phyloP scores from a whole-genome alignment of 2,797 vertebrate species.

The Dendrocincla tyrannina region DNA sequence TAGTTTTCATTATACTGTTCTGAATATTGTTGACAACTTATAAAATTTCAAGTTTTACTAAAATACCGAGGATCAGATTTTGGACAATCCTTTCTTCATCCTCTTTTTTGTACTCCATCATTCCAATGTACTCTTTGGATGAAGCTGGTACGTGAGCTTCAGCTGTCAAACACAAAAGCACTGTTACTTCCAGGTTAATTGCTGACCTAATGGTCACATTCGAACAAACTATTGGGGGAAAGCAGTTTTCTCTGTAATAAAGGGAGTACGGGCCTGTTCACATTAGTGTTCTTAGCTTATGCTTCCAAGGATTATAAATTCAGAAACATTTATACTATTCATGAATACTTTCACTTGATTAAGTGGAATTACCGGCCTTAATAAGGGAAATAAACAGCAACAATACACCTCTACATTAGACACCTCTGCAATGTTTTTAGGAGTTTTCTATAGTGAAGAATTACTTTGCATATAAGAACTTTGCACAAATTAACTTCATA shows the following conservation, averaged over 20 bases:
- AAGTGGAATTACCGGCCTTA: background rate
- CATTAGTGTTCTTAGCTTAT: background rate
- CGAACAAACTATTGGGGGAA: background rate
- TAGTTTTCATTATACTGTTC: background rate
- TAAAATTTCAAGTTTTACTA: background rate
- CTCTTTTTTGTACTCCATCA: constrained; percentile 91
- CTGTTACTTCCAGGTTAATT: background rate
- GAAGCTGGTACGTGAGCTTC: constrained; percentile 62
- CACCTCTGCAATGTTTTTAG: background rate
- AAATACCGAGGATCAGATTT: constrained; percentile 89
- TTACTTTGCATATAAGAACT: background rate
- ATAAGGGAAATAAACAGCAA: background rate
- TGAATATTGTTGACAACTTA: background rate
- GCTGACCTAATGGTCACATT: background rate
- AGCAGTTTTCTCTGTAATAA: background rate
- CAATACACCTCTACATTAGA: background rate
- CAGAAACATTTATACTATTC: background rate
- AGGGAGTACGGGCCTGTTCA: background rate
- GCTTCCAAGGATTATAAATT: background rate
- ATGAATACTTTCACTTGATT: background rate
- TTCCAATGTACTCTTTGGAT: constrained; percentile 90
- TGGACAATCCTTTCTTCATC: constrained; percentile 88
- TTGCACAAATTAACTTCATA: background rate
- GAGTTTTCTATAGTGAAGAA: background rate
- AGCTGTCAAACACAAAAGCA: constrained; percentile 74